Percentiles rank a stretch among this genome's conserved stretches.
phyloP scores from a whole-genome alignment of 2,888 invertebrate genomes.

The Mythimna loreyi region DNA sequence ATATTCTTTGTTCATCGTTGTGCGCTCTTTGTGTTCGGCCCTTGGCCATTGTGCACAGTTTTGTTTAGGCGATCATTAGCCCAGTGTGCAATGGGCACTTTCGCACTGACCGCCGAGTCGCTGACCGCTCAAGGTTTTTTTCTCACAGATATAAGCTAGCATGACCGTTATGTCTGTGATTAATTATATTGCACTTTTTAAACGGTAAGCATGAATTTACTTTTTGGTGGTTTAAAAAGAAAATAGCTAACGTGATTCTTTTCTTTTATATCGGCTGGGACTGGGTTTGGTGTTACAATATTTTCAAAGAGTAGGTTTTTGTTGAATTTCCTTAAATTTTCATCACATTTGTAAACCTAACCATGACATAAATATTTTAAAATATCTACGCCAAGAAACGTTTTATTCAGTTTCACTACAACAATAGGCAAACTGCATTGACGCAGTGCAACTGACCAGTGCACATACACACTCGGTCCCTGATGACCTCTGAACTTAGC shows the following conservation, averaged over 20 bases:
- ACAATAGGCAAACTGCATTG: slow-evolving; percentile 66
- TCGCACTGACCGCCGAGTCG: slow-evolving; percentile 83
- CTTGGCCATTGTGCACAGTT: slow-evolving; percentile 78
- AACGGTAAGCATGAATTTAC: neutral
- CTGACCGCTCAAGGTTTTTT: slow-evolving; percentile 73
- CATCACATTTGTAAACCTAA: neutral
- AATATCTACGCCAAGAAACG: neutral
- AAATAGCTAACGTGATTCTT: neutral
- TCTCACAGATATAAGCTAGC: slow-evolving; percentile 80
- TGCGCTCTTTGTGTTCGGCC: slow-evolving; percentile 78
- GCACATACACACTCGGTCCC: slow-evolving; percentile 63
- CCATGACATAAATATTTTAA: slow-evolving; percentile 5
- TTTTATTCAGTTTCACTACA: slow-evolving; percentile 54
- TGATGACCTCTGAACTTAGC: slow-evolving; percentile 81
- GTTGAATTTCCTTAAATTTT: too few relatives aligned
- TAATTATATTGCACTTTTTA: slow-evolving; percentile 62
- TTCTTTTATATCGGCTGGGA: neutral
- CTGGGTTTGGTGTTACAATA: too few relatives aligned
- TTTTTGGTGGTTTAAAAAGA: neutral
- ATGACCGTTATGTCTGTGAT: slow-evolving; percentile 78
- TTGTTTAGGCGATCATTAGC: slow-evolving; percentile 88
- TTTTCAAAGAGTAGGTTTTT: too few relatives aligned
- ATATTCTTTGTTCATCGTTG: slow-evolving; percentile 83
- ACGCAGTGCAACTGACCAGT: slow-evolving; percentile 65
- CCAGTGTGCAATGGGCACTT: slow-evolving; percentile 88